Percentiles rank a stretch among this genome's conserved stretches.
Conservation (phyloP, 2,888 invertebrate species). For the Argyresthia goedartella region DNA sequence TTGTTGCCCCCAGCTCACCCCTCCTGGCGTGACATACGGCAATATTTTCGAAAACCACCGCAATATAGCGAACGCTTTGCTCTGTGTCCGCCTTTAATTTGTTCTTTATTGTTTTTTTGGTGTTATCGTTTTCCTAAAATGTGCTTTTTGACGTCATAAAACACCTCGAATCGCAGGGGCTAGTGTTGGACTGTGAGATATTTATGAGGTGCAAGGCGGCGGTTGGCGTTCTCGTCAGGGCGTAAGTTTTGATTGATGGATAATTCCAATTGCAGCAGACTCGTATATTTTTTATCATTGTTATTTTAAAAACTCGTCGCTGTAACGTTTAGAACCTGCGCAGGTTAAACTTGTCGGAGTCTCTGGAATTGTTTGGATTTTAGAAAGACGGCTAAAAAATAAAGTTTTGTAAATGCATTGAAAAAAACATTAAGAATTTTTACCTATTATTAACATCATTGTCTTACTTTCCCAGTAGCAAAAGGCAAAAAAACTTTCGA, state of each 20-base stretch:
- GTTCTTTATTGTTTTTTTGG: slow-evolving; percentile 56
- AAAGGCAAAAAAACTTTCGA: no score
- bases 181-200: slow-evolving; percentile 25
- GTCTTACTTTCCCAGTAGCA: no score
- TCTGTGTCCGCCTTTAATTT: slow-evolving; percentile 54
- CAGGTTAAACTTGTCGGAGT: no score
- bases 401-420: no score
- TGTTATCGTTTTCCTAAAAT: slow-evolving; percentile 57
- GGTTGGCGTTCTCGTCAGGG: slow-evolving; percentile 8
- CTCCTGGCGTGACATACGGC: slow-evolving; percentile 51
- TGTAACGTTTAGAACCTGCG: no score
- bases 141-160: slow-evolving; percentile 40
- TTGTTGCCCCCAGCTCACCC: slow-evolving; percentile 2
- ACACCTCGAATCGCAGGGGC: slow-evolving; percentile 31
- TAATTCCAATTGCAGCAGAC: not conserved
- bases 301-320: not conserved
- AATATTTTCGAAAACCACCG: slow-evolving; percentile 41
- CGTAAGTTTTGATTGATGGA: slow-evolving; percentile 17
- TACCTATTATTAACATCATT: no score
- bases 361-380: no score
- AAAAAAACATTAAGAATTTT: no score
- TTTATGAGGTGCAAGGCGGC: slow-evolving; percentile 17
- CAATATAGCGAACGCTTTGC: slow-evolving; percentile 29
- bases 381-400: no score
- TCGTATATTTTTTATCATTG: not conserved